Base-by-base conservation (phyloP, 2,888 invertebrate genomes). In the Epinotia nisella region DNA sequence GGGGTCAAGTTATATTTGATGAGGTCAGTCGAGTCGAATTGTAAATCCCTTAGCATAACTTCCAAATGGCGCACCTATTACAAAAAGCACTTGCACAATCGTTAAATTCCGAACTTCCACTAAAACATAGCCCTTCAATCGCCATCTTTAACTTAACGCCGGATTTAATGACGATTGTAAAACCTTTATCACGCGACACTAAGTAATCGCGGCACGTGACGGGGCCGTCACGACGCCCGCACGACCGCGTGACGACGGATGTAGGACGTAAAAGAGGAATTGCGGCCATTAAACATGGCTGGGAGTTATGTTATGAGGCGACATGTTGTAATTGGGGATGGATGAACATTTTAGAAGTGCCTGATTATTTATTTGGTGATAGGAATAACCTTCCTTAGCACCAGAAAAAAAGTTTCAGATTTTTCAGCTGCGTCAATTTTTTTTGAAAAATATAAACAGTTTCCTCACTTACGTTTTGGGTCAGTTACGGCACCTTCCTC, bases 171-270 rank as follows among this genome's bases (percentile, higher is more conserved):
- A 24, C 65, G 59, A 66, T 66, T 66, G 21, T 71, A 71, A 66
- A 59, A 66, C 60, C 39, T 51, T 60, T 60, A 60, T 51, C 51
- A 58, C 49, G 21, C 35, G 45, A 56, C 71, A 24, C n/a, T n/a
- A n/a, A n/a, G 65, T 68, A 58, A 71, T 68, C 68, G 68, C 35
- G 65, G 69, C 71, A 51, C 65, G 65, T 58, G 71, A 41, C 64
- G 71, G 39, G 2, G 21, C 35, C 60, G 69, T 60, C 51, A 19
- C 68, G 68, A 19, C 10, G n/a, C 13, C 58, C 58, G 24, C 39
- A 58, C 70, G 70, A 24, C 55, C 45, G 56, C 35, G 56, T 58
- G 15, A 70, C 70, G 70, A 58, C 35, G 51, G 17, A 10, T 56
- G 24, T 65, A 55, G 39, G 29, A 53, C 53, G 65, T 68, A 60